phyloP scores from a whole-genome alignment of 2,888 invertebrate genomes.

The Carcina quercana region DNA sequence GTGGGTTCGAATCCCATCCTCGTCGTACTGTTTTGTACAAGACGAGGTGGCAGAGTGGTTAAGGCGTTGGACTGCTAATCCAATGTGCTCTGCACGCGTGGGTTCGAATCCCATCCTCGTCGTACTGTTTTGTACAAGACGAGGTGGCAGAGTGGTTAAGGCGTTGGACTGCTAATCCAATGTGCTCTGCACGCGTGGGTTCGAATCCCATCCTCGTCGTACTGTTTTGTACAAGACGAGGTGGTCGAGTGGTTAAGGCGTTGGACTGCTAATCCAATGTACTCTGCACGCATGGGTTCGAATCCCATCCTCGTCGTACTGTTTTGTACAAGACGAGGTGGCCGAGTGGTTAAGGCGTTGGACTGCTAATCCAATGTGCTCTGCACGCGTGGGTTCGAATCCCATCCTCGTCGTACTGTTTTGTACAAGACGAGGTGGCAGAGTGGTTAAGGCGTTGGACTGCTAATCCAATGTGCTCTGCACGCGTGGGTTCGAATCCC shows the following conservation, averaged over 20 bases:
- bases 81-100: constrained; percentile 90
- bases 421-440: too few species aligned
- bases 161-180: constrained; percentile 62
- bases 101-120: constrained; percentile 89
- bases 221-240: constrained; percentile 76
- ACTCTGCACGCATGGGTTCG: constrained; percentile 90
- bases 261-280: constrained; percentile 91
- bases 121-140: constrained; percentile 47
- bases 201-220: constrained; percentile 88
- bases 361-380: constrained; percentile 70
- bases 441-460: constrained; percentile 91
- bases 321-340: constrained; percentile 4
- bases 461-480: constrained; percentile 91
- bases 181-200: constrained; percentile 87
- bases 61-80: constrained; percentile 91
- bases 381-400: constrained; percentile 90
- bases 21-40: constrained; percentile 70
- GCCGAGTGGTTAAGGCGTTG: constrained; percentile 59
- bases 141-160: constrained; percentile 46
- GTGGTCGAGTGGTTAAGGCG: constrained; percentile 91
- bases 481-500: constrained; percentile 90
- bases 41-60: constrained; percentile 91
- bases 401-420: constrained; percentile 81
- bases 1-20: constrained; percentile 90
- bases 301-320: constrained; percentile 89